Conservation (phyloP, 2,888 invertebrate species). For the Hemistola chrysoprasaria region DNA sequence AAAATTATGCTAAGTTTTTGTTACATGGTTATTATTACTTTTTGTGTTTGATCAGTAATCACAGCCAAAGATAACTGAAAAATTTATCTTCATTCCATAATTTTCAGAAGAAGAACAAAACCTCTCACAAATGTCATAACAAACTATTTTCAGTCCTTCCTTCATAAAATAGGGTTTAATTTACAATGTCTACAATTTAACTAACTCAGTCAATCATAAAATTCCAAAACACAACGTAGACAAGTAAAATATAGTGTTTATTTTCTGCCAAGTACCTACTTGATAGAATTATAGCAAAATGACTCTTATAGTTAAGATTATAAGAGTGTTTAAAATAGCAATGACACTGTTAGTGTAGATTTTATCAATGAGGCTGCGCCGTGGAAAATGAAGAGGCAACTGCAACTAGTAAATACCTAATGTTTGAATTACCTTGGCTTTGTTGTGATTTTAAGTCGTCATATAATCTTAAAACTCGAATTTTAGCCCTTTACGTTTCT, state of each 20-base stretch:
- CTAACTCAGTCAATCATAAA: slow-evolving; percentile 35
- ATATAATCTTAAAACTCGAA: too few species aligned
- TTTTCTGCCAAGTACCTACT: slow-evolving; percentile 23
- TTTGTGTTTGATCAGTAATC: too few species aligned
- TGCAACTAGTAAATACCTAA: slow-evolving; percentile 29
- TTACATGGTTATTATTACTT: too few species aligned
- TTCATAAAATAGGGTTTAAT: slow-evolving; percentile 8
- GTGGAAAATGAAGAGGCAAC: slow-evolving; percentile 45
- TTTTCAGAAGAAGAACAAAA: slow-evolving; percentile 4
- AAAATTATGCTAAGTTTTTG: too few species aligned
- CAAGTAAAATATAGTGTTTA: slow-evolving; percentile 33
- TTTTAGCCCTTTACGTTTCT: too few species aligned
- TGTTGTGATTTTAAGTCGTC: slow-evolving; percentile 13
- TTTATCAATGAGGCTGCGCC: slow-evolving; percentile 49
- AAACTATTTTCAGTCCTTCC: slow-evolving; percentile 3
- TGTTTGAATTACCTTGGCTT: slow-evolving; percentile 28
- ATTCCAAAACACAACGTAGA: slow-evolving; percentile 37
- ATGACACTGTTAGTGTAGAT: slow-evolving; percentile 32
- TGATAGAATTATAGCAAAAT: slow-evolving; percentile 24
- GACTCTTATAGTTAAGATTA: slow-evolving; percentile 20
- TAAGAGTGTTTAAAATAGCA: slow-evolving; percentile 18
- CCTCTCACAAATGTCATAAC: slow-evolving; percentile 3
- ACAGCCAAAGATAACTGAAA: too few species aligned
- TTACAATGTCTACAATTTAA: slow-evolving; percentile 11
- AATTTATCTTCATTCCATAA: slow-evolving; percentile 1